Evolutionary conservation across 2,113 vertebrate species (phyloP), one percentile per base, ranked within the genome.

Genomic region (Etia nguti): DNA sequence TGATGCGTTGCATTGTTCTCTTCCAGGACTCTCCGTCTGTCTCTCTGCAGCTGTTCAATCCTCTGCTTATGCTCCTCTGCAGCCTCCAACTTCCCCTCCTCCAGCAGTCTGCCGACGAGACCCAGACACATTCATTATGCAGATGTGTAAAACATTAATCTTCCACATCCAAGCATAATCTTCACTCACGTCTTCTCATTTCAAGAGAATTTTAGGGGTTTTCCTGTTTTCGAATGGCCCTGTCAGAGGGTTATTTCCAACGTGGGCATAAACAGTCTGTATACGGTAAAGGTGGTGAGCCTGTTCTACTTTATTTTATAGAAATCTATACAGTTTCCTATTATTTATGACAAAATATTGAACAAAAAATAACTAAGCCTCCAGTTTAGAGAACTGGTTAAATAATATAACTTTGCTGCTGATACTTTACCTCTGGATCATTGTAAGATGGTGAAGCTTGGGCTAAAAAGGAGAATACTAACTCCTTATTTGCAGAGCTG

Each of bases 31-130:
- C 96, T 96, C 65, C 98, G 95, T 85, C 97, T 93, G 31, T 99
- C 97, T 92, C 99, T 96, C 96, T 99, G 99, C 10, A 98, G 96
- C 93, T 98, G 97, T 89, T 99, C 98, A 0, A 99, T 97, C 93
- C 97, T 97, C 93, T 99, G 97, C 90, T 99, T 99, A 81, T 99
- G 97, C 57, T 95, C 90, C 93, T 99, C 98, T 80, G 99, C 99
- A 77, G 94, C 97, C 91, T 98, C 98, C 81, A 97, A 31, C 83
- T 97, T 97, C 22, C 99, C 99, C 93, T 99, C 98, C 92, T 99
- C 99, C 57, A 99, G 96, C 92, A 98, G 96, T 94, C 99, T 99
- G 93, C 38, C 88, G 38, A 26, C 20, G 1, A 48, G 20, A 77
- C 38, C 85, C 57, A 81, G 11, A 89, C 73, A 55, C 65, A 70